Percentiles rank a stretch among this genome's conserved stretches.
Evolutionary conservation across 2,888 invertebrate genomes (phyloP).

Genomic region (Altica lythri): DNA sequence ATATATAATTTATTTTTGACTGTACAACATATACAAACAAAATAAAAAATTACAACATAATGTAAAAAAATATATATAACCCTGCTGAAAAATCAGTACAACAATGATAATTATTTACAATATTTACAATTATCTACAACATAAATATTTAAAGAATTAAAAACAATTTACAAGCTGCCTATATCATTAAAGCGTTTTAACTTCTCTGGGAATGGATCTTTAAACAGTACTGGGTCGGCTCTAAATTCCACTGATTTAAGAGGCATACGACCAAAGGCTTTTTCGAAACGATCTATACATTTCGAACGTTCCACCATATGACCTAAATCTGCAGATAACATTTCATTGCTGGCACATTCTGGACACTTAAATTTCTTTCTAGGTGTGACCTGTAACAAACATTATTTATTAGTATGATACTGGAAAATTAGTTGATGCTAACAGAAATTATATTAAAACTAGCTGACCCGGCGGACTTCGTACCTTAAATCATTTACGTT

Average conservation of each 20-base stretch:
- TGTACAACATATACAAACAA: constrained; percentile 45
- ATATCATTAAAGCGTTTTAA: constrained; percentile 87
- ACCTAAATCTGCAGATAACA: constrained; percentile 88
- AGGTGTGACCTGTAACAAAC: constrained; percentile 75
- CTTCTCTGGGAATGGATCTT: constrained; percentile 82
- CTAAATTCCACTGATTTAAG: constrained; percentile 87
- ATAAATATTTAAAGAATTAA: constrained; percentile 26
- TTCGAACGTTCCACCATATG: constrained; percentile 93
- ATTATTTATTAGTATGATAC: too few species aligned
- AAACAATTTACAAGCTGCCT: constrained; percentile 74
- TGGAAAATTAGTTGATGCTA: too few species aligned
- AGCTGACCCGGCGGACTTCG: too few species aligned
- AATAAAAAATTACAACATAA: constrained; percentile 34
- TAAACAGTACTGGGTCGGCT: constrained; percentile 92
- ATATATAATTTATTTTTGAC: constrained; percentile 36
- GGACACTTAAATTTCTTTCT: constrained; percentile 97
- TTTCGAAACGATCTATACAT: constrained; percentile 78
- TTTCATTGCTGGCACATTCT: constrained; percentile 90
- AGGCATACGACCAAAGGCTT: constrained; percentile 86
- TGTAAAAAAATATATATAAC: constrained; percentile 43
- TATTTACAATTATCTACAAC: constrained; percentile 43
- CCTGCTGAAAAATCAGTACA: constrained; percentile 43
- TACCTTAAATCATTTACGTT: too few species aligned
- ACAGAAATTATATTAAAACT: too few species aligned
- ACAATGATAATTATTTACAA: constrained; percentile 37